A percentile compares a stretch with the other conserved stretches of the same genome.
Evolutionary conservation across 2,113 vertebrate genomes (phyloP).

Genomic region (Glareola pratincola): DNA sequence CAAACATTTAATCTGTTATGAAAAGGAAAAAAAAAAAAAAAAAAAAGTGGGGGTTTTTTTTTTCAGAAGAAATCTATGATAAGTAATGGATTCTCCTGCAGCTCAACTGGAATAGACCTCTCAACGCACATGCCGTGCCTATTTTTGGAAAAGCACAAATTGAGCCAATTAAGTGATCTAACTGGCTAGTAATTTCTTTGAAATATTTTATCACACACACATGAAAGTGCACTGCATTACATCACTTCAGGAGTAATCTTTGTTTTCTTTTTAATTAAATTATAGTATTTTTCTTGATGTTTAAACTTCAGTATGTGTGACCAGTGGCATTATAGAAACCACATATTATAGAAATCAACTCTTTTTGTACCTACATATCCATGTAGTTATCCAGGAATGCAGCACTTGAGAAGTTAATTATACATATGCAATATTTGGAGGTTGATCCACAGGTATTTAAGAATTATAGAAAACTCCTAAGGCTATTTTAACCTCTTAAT

Average conservation of each 20-base stretch:
- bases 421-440: background rate
- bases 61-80: background rate
- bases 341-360: background rate
- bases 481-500: background rate
- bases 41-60: background rate
- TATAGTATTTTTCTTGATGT: background rate
- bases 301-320: background rate
- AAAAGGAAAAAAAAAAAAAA: background rate
- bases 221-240: background rate
- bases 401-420: background rate
- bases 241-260: background rate
- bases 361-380: background rate
- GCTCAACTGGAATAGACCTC: background rate
- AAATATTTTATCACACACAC: background rate
- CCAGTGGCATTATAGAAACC: background rate
- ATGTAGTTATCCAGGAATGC: background rate
- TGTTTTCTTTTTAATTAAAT: background rate
- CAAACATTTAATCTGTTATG: background rate
- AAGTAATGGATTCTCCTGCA: constrained; percentile 1
- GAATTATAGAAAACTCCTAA: background rate
- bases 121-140: background rate
- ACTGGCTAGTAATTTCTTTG: constrained; percentile 26
- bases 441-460: background rate
- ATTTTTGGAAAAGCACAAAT: constrained; percentile 9
- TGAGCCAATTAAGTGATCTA: constrained; percentile 10